Conservation (phyloP, 1,140 invertebrate species). For the Orchesella cincta region DNA sequence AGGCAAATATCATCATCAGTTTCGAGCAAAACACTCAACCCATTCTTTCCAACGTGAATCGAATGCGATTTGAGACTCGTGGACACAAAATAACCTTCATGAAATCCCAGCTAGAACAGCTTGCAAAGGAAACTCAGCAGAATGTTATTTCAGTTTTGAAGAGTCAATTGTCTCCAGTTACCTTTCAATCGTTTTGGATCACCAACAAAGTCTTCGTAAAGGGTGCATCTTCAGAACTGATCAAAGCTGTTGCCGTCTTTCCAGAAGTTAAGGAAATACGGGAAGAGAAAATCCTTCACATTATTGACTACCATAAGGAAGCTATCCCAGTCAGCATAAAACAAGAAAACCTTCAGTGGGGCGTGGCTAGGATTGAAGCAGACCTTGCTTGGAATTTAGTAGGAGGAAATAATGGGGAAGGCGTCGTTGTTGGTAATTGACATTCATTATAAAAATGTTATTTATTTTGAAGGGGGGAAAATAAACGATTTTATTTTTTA, state of each 20-base stretch:
- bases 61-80: too few species aligned
- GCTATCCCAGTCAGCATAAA: too few species aligned
- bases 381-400: background rate
- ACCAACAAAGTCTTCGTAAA: background rate
- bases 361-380: background rate
- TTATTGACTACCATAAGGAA: background rate
- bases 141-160: too few species aligned
- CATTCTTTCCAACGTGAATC: too few species aligned
- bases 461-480: background rate
- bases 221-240: background rate
- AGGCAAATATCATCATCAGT: too few species aligned
- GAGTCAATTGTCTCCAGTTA: too few species aligned
- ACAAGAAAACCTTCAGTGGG: background rate
- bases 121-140: too few species aligned
- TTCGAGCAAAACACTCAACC: too few species aligned
- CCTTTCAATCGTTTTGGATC: slow-evolving; percentile 13
- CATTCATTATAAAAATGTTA: background rate
- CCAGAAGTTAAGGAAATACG: background rate
- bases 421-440: slow-evolving; percentile 4
- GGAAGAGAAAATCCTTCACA: background rate
- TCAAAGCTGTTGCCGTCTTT: background rate
- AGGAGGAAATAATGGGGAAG: slow-evolving; percentile 6
- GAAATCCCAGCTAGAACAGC: too few species aligned
- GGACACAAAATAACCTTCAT: too few species aligned
- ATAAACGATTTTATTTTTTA: background rate